Conservation (phyloP, 2,113 vertebrate genomes). For the Apus apus region DNA sequence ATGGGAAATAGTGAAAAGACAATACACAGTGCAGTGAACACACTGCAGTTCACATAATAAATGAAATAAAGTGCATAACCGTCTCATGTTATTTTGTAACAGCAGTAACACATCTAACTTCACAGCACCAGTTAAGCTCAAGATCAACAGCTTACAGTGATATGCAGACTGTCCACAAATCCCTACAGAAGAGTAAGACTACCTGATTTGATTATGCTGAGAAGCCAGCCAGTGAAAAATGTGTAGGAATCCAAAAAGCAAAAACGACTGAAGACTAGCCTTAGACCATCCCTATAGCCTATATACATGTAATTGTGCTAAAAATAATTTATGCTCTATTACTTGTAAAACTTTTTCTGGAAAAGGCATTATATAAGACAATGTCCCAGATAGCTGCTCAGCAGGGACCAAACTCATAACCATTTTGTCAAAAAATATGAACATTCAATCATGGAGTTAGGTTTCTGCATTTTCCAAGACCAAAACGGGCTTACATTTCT, state of each 20-base stretch:
- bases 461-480: neutral
- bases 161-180: neutral
- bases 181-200: neutral
- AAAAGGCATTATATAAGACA: neutral
- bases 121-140: neutral
- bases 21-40: neutral
- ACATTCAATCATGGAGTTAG: neutral
- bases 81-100: neutral
- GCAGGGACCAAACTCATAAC: neutral
- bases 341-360: neutral
- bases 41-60: neutral
- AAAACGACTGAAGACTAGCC: neutral
- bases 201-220: neutral
- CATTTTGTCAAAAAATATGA: neutral
- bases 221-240: neutral
- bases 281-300: neutral
- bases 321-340: neutral
- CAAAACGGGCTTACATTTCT: neutral
- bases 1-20: neutral
- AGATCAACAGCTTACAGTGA: neutral
- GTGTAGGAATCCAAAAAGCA: neutral
- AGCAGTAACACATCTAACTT: neutral
- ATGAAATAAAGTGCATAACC: neutral
- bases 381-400: neutral
- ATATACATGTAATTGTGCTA: neutral